Conservation (phyloP, 1,140 invertebrate genomes). For the Subanguina moxae region DNA sequence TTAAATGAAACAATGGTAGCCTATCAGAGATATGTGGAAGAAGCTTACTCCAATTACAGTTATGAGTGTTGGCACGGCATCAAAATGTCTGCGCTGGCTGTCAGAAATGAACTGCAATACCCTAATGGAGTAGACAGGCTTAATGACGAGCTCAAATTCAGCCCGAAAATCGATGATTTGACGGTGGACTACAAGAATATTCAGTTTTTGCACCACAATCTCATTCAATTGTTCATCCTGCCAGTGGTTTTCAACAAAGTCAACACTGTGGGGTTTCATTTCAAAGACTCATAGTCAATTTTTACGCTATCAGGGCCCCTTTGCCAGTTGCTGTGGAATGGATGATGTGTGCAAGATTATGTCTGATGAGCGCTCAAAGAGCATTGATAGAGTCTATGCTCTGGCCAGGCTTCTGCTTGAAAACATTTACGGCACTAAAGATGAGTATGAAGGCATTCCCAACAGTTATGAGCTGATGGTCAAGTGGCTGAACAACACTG, state of each 20-base stretch:
- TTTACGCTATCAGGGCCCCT: neutral
- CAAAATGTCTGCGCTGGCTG: neutral
- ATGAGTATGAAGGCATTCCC: neutral
- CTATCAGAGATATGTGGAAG: neutral
- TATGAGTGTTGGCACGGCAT: slow-evolving; percentile 6
- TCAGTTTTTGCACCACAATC: neutral
- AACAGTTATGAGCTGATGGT: slow-evolving; percentile 8
- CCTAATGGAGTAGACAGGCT: neutral
- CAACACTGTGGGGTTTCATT: neutral
- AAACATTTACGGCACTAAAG: neutral
- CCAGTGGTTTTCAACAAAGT: slow-evolving; percentile 1
- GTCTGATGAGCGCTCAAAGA: neutral
- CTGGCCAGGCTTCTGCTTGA: neutral
- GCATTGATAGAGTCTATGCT: neutral
- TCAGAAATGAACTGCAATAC: slow-evolving; percentile 3
- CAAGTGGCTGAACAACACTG: neutral
- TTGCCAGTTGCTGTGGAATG: neutral
- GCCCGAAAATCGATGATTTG: neutral
- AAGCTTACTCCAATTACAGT: slow-evolving; percentile 5
- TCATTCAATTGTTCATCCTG: neutral
- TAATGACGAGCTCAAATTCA: neutral
- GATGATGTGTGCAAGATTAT: slow-evolving; percentile 2
- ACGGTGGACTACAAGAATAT: neutral
- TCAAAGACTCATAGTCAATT: no score
- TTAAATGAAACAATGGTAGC: neutral